Base-by-base conservation (phyloP, 2,888 invertebrate genomes). In the Drosophila mimetica region DNA sequence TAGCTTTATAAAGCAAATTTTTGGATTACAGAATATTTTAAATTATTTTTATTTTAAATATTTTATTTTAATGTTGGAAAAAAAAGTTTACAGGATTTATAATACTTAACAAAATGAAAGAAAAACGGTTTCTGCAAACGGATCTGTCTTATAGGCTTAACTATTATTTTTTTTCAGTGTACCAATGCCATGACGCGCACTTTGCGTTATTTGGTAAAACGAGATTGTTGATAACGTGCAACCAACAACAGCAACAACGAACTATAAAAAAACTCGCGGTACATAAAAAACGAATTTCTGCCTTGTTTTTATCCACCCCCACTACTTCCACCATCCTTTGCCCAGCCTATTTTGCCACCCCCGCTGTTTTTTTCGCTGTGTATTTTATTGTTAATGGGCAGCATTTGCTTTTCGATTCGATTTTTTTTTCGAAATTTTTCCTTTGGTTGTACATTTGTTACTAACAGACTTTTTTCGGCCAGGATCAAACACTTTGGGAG, bases 141-240 rank as follows among this genome's bases (percentile, higher is more conserved):
- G n/a, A n/a, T n/a, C n/a, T n/a, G n/a, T n/a, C n/a, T n/a, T n/a
- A n/a, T n/a, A n/a, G n/a, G n/a, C n/a, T n/a, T n/a, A n/a, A n/a
- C n/a, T n/a, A n/a, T n/a, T n/a, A n/a, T n/a, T n/a, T n/a, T n/a
- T 20, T 28, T 22, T 37, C 46, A 9, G 63, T 46, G 63, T 61
- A 65, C 52, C 58, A 71, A 71, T 71, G 71, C 67, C 60, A 52
- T 65, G 72, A 73, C 73, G 74, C 70, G 72, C 76, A 77, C 77
- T 86, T 86, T 86, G 72, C 75, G 79, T 77, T 89, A 77, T 85
- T 89, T 86, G 76, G 83, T 77, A 83, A 85, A 89, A 85, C 82
- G 83, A 79, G 89, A 89, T 89, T 89, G 83, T 77, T 89, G 89
- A 89, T 89, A 89, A 89, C 74, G 76, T 81, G 84, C 65, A 65